Evolutionary conservation across 2,797 vertebrate genomes (phyloP), one percentile per base, ranked within the genome.

Genomic region (Anguilla obscura): DNA sequence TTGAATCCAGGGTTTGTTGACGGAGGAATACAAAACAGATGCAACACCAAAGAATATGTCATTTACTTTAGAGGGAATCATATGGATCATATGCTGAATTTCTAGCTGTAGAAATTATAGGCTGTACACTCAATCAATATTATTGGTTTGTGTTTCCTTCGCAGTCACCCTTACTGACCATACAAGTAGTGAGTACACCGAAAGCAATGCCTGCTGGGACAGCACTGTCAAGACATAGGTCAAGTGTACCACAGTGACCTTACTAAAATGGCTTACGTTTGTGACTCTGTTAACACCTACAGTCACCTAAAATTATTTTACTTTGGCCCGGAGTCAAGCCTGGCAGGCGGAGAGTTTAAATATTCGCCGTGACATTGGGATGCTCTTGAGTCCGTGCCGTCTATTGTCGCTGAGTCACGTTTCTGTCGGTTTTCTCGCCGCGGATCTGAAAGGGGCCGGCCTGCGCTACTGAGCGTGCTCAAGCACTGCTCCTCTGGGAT

Each of bases 401-500:
- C 36, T 66, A 74, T 24, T n/a, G n/a, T 45, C 18, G 21, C 45
- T 84, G n/a, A 33, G 40, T 76, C 58, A 84, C 56, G 84, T 86
- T 74, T 50, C 40, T 52, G 12, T 50, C 5, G 9, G 50, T 50
- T 6, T 30, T 88, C 33, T 45, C 79, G 5, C 27, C 30, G n/a
- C 16, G 40, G 12, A 87, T n/a, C 21, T 56, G 30, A 60, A 71
- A 18, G 52, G 60, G 85, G 84, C 88, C 71, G 63, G 56, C 33
- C 50, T 27, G 80, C 36, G 56, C 87, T 91, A 92, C 87, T 85
- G 90, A 74, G 50, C 56, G 88, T 82, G 89, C 88, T 87, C 90
- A 93, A 88, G 87, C 87, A 91, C 88, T 94, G 90, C 89, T 94
- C 94, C 90, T 93, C 89, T 92, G 87, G 91, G 89, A 93, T 93